Percentiles rank a stretch among this genome's conserved stretches.
Evolutionary conservation across 2,113 vertebrate species (phyloP).

Genomic region (Dromiciops gliroides): DNA sequence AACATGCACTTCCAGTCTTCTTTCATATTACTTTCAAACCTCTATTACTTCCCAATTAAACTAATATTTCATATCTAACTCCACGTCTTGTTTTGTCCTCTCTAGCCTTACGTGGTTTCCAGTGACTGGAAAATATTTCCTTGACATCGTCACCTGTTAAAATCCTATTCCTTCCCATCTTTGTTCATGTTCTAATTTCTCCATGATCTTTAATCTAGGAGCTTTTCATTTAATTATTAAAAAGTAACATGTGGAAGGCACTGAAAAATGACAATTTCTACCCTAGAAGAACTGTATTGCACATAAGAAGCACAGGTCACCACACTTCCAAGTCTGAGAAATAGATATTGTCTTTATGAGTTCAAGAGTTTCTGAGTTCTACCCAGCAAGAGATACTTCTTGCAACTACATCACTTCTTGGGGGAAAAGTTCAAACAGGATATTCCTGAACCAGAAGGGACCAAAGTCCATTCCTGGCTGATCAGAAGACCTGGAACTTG

Average conservation of each 20-base stretch:
- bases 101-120: background rate
- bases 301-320: background rate
- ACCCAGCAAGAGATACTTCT: background rate
- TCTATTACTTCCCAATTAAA: background rate
- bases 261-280: background rate
- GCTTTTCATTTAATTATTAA: background rate
- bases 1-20: background rate
- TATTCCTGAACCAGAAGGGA: background rate
- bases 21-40: background rate
- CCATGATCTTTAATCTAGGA: background rate
- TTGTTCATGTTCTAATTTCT: background rate
- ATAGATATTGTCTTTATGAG: background rate
- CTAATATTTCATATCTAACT: background rate
- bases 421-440: background rate
- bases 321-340: background rate
- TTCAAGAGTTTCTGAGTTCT: background rate
- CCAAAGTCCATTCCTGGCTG: background rate
- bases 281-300: background rate
- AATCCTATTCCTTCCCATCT: background rate
- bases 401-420: background rate
- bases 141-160: background rate
- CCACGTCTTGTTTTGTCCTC: background rate
- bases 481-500: background rate
- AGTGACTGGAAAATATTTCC: background rate
- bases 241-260: background rate